phyloP scores from a whole-genome alignment of 2,113 vertebrate genomes.

The Sialia sialis region DNA sequence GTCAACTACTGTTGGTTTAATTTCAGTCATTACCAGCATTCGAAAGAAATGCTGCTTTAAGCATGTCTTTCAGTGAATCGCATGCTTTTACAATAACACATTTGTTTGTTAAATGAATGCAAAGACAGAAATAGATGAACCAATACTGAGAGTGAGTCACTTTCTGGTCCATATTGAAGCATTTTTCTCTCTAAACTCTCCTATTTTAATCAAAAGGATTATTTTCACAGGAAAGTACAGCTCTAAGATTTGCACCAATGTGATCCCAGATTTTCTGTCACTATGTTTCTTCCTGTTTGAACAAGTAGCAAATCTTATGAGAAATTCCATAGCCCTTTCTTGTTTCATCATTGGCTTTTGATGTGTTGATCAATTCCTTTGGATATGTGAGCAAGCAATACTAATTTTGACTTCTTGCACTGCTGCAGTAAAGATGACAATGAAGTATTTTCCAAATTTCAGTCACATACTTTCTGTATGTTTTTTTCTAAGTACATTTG shows the following conservation, averaged over 20 bases:
- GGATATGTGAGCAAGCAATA: not conserved
- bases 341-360: not conserved
- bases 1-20: not conserved
- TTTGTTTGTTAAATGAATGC: not conserved
- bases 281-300: not conserved
- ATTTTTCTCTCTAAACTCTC: not conserved
- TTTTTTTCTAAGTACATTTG: not conserved
- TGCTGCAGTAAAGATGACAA: not conserved
- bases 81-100: not conserved
- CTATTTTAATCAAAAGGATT: not conserved
- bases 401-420: not conserved
- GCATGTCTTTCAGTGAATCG: not conserved
- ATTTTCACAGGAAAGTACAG: not conserved
- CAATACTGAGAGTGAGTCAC: not conserved
- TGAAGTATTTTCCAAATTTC: not conserved
- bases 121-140: not conserved
- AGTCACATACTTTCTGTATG: accelerated
- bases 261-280: not conserved
- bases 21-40: not conserved
- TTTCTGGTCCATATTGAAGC: not conserved
- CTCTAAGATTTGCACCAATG: not conserved
- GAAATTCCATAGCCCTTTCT: not conserved
- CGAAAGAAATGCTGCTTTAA: not conserved
- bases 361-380: not conserved
- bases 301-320: not conserved